Conservation (phyloP, 1,140 invertebrate genomes). For the Euwallacea fornicatus region DNA sequence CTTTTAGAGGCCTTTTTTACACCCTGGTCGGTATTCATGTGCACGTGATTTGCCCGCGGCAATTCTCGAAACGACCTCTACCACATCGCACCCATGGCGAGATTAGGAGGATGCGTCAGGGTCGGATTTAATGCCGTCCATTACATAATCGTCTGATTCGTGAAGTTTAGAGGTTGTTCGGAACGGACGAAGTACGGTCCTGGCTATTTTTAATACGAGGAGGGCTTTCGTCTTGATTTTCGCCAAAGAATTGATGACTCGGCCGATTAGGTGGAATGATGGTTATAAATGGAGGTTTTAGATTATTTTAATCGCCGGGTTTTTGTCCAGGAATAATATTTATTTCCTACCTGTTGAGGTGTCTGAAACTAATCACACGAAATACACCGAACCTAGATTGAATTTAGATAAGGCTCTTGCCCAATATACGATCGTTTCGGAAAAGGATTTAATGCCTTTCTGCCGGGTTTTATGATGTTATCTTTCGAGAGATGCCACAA, state of each 20-base stretch:
- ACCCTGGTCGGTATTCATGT: slow-evolving; percentile 39
- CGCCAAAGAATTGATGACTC: slow-evolving; percentile 31
- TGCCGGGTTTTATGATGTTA: slow-evolving; percentile 13
- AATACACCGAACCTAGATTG: slow-evolving; percentile 1
- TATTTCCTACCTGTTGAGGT: slow-evolving; percentile 35
- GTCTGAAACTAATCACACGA: slow-evolving; percentile 25
- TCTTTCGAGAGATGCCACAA: background rate
- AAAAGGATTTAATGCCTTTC: slow-evolving; percentile 18
- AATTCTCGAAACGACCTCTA: slow-evolving; percentile 39
- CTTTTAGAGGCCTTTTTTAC: slow-evolving; percentile 42
- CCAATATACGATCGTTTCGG: slow-evolving; percentile 13
- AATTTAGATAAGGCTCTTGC: slow-evolving; percentile 15
- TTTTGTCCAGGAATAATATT: slow-evolving; percentile 26
- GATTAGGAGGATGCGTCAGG: slow-evolving; percentile 20
- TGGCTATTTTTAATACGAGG: slow-evolving; percentile 7
- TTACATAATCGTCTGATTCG: background rate
- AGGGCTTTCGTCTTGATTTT: slow-evolving; percentile 30
- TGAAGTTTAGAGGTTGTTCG: background rate
- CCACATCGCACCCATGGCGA: slow-evolving; percentile 13
- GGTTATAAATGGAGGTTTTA: slow-evolving; percentile 32
- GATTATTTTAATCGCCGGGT: slow-evolving; percentile 32
- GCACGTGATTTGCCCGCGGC: slow-evolving; percentile 47
- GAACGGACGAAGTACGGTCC: background rate
- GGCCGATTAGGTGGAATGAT: slow-evolving; percentile 31
- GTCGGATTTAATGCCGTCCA: background rate